Evolutionary conservation across 1,140 invertebrate genomes (phyloP).

Genomic region (Drosophila littoralis): DNA sequence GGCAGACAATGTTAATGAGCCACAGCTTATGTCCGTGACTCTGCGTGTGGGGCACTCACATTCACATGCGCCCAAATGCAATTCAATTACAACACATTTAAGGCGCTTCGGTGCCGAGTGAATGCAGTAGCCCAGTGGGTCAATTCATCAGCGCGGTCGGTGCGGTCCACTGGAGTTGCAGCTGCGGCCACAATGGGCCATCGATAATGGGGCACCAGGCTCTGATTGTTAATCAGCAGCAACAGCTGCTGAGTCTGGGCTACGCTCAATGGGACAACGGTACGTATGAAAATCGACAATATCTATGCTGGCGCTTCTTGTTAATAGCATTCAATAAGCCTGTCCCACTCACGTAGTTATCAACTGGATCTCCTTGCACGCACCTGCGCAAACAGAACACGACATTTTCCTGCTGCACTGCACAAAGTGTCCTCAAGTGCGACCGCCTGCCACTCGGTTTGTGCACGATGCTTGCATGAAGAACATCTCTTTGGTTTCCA

Average conservation of each 20-base stretch:
- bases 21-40: neutral
- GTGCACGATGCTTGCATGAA: slow-evolving; percentile 18
- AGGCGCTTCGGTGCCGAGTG: slow-evolving; percentile 42
- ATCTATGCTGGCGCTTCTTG: slow-evolving; percentile 19
- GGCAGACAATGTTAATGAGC: slow-evolving; percentile 15
- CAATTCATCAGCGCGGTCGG: slow-evolving; percentile 54
- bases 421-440: slow-evolving; percentile 25
- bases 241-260: slow-evolving; percentile 2
- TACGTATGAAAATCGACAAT: slow-evolving; percentile 31
- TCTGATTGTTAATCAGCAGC: slow-evolving; percentile 58
- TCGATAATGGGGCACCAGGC: slow-evolving; percentile 63
- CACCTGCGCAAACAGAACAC: slow-evolving; percentile 16
- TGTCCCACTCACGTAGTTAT: slow-evolving; percentile 9
- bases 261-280: slow-evolving; percentile 28
- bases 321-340: slow-evolving; percentile 26
- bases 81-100: slow-evolving; percentile 81
- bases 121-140: slow-evolving; percentile 31
- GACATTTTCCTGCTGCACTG: neutral
- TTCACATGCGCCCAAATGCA: slow-evolving; percentile 74
- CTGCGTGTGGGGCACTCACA: slow-evolving; percentile 31
- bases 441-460: slow-evolving; percentile 7
- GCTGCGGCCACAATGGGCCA: slow-evolving; percentile 19
- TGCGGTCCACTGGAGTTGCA: slow-evolving; percentile 4
- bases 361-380: slow-evolving; percentile 9
- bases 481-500: slow-evolving; percentile 10